phyloP scores from a whole-genome alignment of 2,888 invertebrate genomes.

The Cosmorhoe ocellata region DNA sequence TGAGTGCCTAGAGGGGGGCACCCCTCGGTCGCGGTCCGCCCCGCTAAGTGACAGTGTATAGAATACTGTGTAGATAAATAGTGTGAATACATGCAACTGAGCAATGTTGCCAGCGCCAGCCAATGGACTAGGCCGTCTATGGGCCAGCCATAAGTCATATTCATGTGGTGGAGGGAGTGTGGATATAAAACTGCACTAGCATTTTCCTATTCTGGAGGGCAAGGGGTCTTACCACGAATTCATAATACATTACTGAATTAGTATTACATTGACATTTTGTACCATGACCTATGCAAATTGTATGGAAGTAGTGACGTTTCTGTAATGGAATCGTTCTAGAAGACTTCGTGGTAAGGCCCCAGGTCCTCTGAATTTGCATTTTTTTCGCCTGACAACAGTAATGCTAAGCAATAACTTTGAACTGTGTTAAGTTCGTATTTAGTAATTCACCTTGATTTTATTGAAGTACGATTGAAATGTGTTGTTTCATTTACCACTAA shows the following conservation, averaged over 20 bases:
- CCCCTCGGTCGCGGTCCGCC: slow-evolving; percentile 40
- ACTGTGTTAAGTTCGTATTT: neutral
- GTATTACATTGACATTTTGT: too few species aligned
- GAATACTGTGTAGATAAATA: slow-evolving; percentile 18
- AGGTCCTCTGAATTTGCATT: neutral
- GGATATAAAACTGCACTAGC: neutral
- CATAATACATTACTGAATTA: too few species aligned
- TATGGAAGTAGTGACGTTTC: too few species aligned
- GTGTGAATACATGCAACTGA: slow-evolving; percentile 5
- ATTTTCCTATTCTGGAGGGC: neutral
- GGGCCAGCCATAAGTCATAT: slow-evolving; percentile 13
- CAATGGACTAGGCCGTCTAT: slow-evolving; percentile 1
- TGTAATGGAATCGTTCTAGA: too few species aligned
- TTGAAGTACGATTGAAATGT: slow-evolving; percentile 1
- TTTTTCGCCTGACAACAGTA: slow-evolving; percentile 5
- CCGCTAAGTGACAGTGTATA: slow-evolving; percentile 19
- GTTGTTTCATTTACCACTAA: slow-evolving; percentile 3
- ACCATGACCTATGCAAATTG: too few species aligned
- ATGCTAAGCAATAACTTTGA: slow-evolving; percentile 6
- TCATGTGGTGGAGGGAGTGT: slow-evolving; percentile 1
- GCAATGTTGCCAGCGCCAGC: neutral
- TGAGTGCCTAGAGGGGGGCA: slow-evolving; percentile 73
- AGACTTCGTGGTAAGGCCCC: too few species aligned
- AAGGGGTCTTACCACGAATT: too few species aligned
- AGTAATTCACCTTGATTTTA: too few species aligned